Evolutionary conservation across 2,113 vertebrate species (phyloP).

Genomic region (Myanophis thanlyinensis): DNA sequence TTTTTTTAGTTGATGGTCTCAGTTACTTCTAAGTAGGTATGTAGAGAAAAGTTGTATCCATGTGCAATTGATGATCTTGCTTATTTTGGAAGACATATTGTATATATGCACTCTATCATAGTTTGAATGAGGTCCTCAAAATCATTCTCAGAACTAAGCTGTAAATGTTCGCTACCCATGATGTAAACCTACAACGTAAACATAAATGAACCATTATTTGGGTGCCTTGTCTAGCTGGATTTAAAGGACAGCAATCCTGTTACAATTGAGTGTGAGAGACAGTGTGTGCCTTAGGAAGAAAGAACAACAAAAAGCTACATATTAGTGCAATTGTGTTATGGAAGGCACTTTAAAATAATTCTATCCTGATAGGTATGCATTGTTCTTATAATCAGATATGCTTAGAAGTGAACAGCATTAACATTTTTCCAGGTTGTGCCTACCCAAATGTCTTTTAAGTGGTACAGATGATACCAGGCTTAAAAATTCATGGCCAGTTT

Average conservation of each 20-base stretch:
- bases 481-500: background rate
- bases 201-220: background rate
- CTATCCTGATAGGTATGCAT: background rate
- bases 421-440: background rate
- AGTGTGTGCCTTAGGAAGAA: background rate
- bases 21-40: background rate
- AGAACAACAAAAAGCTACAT: background rate
- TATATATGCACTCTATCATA: background rate
- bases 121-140: background rate
- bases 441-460: background rate
- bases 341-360: background rate
- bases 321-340: background rate
- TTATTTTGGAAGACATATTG: background rate
- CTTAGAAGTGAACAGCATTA: background rate
- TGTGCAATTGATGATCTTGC: background rate
- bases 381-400: background rate
- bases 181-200: background rate
- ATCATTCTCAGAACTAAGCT: background rate
- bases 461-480: background rate
- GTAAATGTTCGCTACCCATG: background rate
- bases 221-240: background rate
- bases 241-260: background rate
- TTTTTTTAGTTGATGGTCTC: background rate
- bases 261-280: background rate
- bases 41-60: background rate